phyloP scores from a whole-genome alignment of 2,113 vertebrate genomes.

The Mastomys coucha region DNA sequence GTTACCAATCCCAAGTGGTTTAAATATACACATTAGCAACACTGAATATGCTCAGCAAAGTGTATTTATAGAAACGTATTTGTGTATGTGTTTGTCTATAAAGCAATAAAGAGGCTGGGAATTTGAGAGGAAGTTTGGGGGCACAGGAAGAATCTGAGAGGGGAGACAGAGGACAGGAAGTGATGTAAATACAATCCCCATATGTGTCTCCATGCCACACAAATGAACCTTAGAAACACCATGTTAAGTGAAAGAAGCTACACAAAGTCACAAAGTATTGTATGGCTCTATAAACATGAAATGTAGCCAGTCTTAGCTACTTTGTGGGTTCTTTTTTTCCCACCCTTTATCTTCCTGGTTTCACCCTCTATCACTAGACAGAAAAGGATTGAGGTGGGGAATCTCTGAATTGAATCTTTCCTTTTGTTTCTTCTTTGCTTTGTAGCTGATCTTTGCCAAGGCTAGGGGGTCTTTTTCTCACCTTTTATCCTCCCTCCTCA shows the following conservation, averaged over 20 bases:
- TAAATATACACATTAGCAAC: neutral
- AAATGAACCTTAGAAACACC: neutral
- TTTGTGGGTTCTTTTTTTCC: no score
- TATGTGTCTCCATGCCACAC: neutral
- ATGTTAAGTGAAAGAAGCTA: slow-evolving; percentile 24
- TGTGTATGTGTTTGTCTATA: neutral
- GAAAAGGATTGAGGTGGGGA: no score
- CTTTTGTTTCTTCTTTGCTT: no score
- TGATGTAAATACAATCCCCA: neutral
- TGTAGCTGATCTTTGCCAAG: no score
- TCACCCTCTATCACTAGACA: no score
- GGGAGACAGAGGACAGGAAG: neutral
- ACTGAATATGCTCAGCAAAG: neutral
- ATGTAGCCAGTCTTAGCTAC: no score
- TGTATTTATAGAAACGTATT: neutral
- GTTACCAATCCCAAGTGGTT: neutral
- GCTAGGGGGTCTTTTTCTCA: no score
- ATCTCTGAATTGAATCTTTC: no score
- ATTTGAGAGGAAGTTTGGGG: neutral
- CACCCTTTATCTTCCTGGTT: no score
- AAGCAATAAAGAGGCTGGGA: neutral
- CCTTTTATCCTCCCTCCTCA: no score
- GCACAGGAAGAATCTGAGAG: neutral
- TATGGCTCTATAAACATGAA: neutral
- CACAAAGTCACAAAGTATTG: neutral